These are phyloP conservation scores for Cryptus armator DNA, from an alignment of 2,888 invertebrate species.

Conservation along the genomic window DNA sequence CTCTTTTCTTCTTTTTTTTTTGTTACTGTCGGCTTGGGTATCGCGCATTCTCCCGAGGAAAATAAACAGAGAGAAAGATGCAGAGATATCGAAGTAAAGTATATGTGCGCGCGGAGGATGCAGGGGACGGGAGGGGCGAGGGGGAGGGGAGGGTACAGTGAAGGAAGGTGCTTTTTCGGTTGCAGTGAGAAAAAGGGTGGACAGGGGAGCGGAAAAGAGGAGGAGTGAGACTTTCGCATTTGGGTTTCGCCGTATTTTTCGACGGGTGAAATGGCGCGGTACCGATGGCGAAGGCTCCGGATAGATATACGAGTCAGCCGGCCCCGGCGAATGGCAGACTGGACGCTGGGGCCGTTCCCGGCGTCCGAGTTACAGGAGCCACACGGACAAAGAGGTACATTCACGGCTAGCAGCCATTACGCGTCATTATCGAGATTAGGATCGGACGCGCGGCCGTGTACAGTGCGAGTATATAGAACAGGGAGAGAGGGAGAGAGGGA, in stretches of 20 bases:
- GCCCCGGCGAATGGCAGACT: constrained; percentile 57
- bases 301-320: constrained; percentile 76
- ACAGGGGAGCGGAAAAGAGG: constrained; percentile 26
- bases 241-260: constrained; percentile 76
- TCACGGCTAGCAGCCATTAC: constrained; percentile 84
- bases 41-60: constrained; percentile 48
- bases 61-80: constrained; percentile 32
- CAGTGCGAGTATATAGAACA: constrained; percentile 66
- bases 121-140: not conserved
- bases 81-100: constrained; percentile 45
- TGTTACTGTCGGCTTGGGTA: constrained; percentile 36
- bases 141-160: not conserved
- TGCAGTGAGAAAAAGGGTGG: constrained; percentile 51
- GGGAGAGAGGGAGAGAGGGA: constrained; percentile 3
- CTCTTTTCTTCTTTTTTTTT: constrained; percentile 43
- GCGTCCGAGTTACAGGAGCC: constrained; percentile 68
- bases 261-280: constrained; percentile 80
- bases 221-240: constrained; percentile 71
- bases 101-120: not conserved
- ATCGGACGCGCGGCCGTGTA: constrained; percentile 79
- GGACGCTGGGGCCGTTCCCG: constrained; percentile 57
- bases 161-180: constrained; percentile 34
- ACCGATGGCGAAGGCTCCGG: constrained; percentile 65
- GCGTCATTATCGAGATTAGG: constrained; percentile 85
- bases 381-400: constrained; percentile 83